Evolutionary conservation across 2,888 invertebrate genomes (phyloP), one percentile per base, ranked within the genome.

Genomic region (Formica aserva): DNA sequence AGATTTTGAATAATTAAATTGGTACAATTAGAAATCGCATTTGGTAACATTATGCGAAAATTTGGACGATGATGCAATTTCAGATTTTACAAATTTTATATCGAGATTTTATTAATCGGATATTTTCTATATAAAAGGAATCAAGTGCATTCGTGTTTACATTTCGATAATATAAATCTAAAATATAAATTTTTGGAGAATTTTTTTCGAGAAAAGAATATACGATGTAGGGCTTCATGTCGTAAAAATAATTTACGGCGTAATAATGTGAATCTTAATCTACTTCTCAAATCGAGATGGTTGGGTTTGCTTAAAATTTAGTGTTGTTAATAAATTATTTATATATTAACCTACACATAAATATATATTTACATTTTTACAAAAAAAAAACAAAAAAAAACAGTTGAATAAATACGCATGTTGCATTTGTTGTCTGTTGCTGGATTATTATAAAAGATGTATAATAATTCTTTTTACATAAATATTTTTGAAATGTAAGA

Each of bases 351-450:
- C 18, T 78, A 78, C 32, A 35, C 32, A 35, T 13, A 71, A 35
- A 71, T 60, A 62, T 38, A 57, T 80, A 80, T 80, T 29, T 80
- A 80, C 71, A 80, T 78, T 78, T 71, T 78, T 71, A 71, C 78
- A 52, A 15, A 4, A 48, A 48, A n/a, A 45, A 45, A 45, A n/a
- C n/a, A 35, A 45, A 41, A 67, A 32, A 78, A 32, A 15, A n/a
- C 1, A 66, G 26, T 15, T 15, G n/a, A 32, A 60, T 29, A 60
- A 78, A 57, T 69, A 57, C 4, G 22, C 15, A 78, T 9, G 0
- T 45, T 45, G 13, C 15, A 45, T 45, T 18, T 11, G 1, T 22
- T 71, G 29, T 35, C 60, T 45, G 13, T 13, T 38, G 15, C 13
- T 65, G 1, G 22, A 15, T 75, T 62, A 32, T 48, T n/a, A 35